Conservation (phyloP, 2,797 vertebrate genomes). For the Coreius guichenoti region DNA sequence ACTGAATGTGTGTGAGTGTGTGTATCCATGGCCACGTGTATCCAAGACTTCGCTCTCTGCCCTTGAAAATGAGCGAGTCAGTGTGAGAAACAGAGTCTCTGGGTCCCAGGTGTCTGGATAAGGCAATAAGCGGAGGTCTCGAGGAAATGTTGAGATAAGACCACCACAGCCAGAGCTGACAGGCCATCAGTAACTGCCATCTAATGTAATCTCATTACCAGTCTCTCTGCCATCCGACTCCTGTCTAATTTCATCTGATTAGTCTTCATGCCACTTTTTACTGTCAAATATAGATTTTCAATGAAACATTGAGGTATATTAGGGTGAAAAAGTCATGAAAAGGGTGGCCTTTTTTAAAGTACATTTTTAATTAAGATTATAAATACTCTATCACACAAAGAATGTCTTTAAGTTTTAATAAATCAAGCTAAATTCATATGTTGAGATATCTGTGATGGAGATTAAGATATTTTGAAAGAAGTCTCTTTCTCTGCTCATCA, state of each 20-base stretch:
- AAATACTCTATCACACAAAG: neutral
- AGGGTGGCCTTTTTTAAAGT: neutral
- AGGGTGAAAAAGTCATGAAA: conserved; percentile 1
- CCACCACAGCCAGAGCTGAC: conserved; percentile 47
- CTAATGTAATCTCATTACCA: conserved; percentile 55
- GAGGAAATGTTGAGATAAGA: conserved; percentile 32
- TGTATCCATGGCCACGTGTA: neutral
- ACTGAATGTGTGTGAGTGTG: neutral
- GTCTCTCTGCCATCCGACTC: conserved; percentile 45
- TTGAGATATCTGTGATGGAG: neutral
- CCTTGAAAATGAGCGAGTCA: conserved; percentile 26
- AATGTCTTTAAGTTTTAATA: neutral
- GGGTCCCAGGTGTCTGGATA: conserved; percentile 38
- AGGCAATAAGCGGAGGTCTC: conserved; percentile 42
- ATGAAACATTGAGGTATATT: conserved; percentile 16
- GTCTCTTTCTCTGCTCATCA: neutral
- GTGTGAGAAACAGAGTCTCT: conserved; percentile 22
- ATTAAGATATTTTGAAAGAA: neutral
- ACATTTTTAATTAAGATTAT: neutral
- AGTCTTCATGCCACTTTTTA: conserved; percentile 42
- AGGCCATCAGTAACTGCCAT: conserved; percentile 57
- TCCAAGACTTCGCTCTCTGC: conserved; percentile 21
- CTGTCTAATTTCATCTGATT: conserved; percentile 53
- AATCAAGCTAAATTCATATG: neutral
- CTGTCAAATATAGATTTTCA: conserved; percentile 45